Conservation (phyloP, 1,140 invertebrate species). For the Coenobita brevimanus region DNA sequence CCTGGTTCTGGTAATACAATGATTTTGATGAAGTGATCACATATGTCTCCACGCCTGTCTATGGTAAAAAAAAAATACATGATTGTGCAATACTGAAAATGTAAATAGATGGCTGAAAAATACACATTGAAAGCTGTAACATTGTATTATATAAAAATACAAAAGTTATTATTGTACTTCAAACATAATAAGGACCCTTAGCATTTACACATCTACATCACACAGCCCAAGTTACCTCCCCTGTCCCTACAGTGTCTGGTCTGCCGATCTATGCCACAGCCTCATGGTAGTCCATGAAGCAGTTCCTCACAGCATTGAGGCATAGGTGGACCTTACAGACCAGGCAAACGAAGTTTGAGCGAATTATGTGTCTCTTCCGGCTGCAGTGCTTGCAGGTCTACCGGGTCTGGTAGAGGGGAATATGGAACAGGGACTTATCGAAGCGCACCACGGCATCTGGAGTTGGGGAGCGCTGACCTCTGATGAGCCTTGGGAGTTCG, state of each 20-base stretch:
- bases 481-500: neutral
- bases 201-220: neutral
- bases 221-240: neutral
- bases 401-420: slow-evolving; percentile 1
- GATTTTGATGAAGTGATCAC: too few relatives aligned
- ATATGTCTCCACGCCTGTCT: too few relatives aligned
- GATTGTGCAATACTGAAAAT: slow-evolving; percentile 12
- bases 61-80: slow-evolving; percentile 5
- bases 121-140: neutral
- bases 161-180: neutral
- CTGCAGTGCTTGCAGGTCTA: slow-evolving; percentile 40
- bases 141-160: slow-evolving; percentile 28
- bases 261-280: neutral
- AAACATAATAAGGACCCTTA: neutral
- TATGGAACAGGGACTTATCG: neutral
- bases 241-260: slow-evolving; percentile 2
- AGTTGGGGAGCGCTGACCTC: slow-evolving; percentile 8
- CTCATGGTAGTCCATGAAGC: slow-evolving; percentile 28
- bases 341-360: slow-evolving; percentile 3
- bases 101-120: slow-evolving; percentile 12
- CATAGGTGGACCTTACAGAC: slow-evolving; percentile 37
- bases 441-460: neutral
- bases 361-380: slow-evolving; percentile 13
- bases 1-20: too few relatives aligned
- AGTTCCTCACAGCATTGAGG: slow-evolving; percentile 23